Percentiles rank a stretch among this genome's conserved stretches.
These are phyloP conservation scores for Atherinosoma microstoma DNA, from an alignment of 2,797 vertebrate species.

Conservation along the genomic window DNA sequence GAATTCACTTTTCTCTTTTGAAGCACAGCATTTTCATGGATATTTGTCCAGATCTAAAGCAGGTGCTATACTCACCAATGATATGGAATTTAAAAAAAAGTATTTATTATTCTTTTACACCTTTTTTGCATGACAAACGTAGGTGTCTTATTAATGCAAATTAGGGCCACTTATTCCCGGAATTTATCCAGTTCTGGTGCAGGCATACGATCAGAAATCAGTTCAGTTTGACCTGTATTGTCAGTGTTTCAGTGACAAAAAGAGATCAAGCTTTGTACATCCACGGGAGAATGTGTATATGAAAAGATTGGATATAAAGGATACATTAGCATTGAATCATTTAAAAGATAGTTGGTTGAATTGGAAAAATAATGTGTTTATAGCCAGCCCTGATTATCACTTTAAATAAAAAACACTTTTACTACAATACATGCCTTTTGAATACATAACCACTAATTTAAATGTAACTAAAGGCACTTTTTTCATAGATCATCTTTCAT, in stretches of 20 bases:
- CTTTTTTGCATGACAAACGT: too few relatives aligned
- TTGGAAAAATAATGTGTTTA: constrained; percentile 6
- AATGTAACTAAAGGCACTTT: constrained; percentile 7
- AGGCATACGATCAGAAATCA: background rate
- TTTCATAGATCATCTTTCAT: constrained; percentile 3
- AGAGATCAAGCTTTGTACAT: background rate
- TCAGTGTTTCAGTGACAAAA: background rate
- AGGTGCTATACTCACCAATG: background rate
- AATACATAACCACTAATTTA: background rate
- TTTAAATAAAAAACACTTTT: constrained; percentile 12
- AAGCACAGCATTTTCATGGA: background rate
- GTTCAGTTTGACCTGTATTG: background rate
- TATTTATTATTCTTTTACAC: too few relatives aligned
- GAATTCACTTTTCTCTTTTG: constrained; percentile 13
- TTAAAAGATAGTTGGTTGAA: background rate
- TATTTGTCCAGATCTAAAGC: background rate
- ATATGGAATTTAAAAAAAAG: background rate
- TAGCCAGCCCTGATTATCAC: constrained; percentile 1
- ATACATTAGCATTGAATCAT: background rate
- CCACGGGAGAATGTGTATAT: background rate
- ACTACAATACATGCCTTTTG: constrained; percentile 1
- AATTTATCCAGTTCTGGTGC: background rate
- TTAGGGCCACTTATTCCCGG: background rate
- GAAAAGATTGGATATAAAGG: background rate
- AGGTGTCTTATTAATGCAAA: too few relatives aligned